phyloP scores from a whole-genome alignment of 1,140 invertebrate genomes.

The Melanaphis sacchari region DNA sequence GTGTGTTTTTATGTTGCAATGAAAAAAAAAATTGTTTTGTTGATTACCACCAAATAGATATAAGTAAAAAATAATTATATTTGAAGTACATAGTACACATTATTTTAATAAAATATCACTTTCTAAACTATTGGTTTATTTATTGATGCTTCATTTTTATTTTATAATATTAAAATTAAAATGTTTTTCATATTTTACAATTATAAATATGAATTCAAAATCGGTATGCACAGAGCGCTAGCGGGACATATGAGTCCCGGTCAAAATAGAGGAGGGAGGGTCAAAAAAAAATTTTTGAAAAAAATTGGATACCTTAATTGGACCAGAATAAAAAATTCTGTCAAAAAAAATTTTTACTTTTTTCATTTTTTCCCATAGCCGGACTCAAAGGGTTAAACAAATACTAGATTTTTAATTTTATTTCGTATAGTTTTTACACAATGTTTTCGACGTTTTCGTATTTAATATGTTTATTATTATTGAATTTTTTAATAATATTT shows the following conservation, averaged over 20 bases:
- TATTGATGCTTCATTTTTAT: neutral
- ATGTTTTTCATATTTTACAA: neutral
- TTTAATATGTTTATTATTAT: no score
- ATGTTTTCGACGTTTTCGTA: no score
- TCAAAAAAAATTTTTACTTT: no score
- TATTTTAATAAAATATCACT: neutral
- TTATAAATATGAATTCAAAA: conserved; percentile 17
- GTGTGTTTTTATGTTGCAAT: conserved; percentile 9
- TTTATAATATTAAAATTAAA: neutral
- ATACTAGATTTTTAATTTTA: no score
- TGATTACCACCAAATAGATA: neutral
- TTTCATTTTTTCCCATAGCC: no score
- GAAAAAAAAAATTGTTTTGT: conserved; percentile 30
- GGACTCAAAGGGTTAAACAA: no score
- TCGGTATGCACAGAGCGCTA: neutral
- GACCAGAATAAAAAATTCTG: neutral
- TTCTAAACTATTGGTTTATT: neutral
- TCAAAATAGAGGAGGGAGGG: neutral
- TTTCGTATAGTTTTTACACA: no score
- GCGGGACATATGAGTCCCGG: conserved; percentile 2
- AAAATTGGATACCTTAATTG: neutral
- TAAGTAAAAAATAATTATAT: neutral
- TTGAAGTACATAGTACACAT: neutral
- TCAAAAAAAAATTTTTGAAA: neutral
- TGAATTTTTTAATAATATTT: no score